A percentile compares a stretch with the other conserved stretches of the same genome.
phyloP scores from a whole-genome alignment of 2,113 vertebrate genomes.

The Loxodonta africana region DNA sequence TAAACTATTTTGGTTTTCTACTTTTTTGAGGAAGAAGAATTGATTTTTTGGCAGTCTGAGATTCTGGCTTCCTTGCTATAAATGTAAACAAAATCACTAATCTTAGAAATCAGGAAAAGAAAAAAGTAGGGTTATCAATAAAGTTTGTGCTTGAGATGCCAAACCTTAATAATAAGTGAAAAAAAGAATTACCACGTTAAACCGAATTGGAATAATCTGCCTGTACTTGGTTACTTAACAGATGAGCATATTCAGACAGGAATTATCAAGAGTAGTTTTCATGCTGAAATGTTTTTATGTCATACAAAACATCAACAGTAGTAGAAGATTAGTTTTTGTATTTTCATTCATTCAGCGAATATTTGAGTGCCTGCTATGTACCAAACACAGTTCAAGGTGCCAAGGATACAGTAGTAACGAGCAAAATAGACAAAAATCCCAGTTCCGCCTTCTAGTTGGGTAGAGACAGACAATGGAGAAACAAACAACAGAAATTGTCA shows the following conservation, averaged over 20 bases:
- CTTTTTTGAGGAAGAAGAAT: conserved; percentile 30
- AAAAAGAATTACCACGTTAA: conserved; percentile 3
- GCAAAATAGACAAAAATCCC: neutral
- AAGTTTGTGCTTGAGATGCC: neutral
- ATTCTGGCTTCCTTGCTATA: conserved; percentile 37
- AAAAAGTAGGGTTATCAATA: conserved; percentile 23
- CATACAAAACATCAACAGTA: neutral
- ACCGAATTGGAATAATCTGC: neutral
- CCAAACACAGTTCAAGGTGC: neutral
- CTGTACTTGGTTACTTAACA: neutral
- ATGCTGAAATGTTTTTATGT: conserved; percentile 4
- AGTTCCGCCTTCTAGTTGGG: neutral
- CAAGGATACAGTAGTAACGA: neutral
- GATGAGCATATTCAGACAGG: neutral
- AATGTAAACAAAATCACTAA: neutral
- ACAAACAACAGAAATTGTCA: neutral
- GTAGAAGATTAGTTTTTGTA: neutral
- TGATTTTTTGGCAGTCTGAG: neutral
- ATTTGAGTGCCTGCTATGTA: neutral
- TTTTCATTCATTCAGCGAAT: conserved; percentile 13
- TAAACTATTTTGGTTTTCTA: conserved; percentile 18
- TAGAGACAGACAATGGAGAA: neutral
- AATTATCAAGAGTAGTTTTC: conserved; percentile 28
- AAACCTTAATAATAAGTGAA: conserved; percentile 6
- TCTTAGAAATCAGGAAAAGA: conserved; percentile 8